Conservation (phyloP, 1,140 invertebrate species). For the Drosophila mauritiana region DNA sequence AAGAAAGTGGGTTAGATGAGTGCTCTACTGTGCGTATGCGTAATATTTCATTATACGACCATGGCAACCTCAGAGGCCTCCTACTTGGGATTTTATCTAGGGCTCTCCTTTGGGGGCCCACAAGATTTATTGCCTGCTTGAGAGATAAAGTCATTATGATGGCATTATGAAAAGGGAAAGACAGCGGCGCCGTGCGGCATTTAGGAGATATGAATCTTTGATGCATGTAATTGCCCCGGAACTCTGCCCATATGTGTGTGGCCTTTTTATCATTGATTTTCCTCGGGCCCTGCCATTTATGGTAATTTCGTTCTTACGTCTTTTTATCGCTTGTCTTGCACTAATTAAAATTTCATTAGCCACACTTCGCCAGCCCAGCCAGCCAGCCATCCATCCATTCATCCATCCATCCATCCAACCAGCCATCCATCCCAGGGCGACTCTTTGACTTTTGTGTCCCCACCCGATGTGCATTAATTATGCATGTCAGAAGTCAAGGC, state of each 20-base stretch:
- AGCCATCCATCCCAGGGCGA: constrained; percentile 19
- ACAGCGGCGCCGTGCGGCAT: constrained; percentile 54
- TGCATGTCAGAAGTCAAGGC: constrained; percentile 60
- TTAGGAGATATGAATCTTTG: constrained; percentile 80
- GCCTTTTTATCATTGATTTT: constrained; percentile 63
- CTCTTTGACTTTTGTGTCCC: constrained; percentile 45
- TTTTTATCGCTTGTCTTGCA: constrained; percentile 77
- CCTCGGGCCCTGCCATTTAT: constrained; percentile 38
- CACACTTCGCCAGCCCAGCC: constrained; percentile 53
- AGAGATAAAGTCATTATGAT: constrained; percentile 81
- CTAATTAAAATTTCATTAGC: constrained; percentile 81
- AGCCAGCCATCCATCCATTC: constrained; percentile 8
- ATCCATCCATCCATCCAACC: neutral
- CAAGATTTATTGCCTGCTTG: constrained; percentile 79
- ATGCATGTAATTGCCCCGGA: constrained; percentile 73
- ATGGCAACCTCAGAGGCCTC: constrained; percentile 43
- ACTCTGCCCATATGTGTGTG: constrained; percentile 15
- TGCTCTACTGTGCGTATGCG: constrained; percentile 52
- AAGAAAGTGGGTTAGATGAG: constrained; percentile 31
- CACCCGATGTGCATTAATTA: constrained; percentile 62
- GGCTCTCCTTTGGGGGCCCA: constrained; percentile 58
- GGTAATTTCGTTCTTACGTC: constrained; percentile 52
- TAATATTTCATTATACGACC: constrained; percentile 74
- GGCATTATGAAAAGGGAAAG: constrained; percentile 72
- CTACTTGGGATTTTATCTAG: constrained; percentile 45